Percentiles rank a stretch among this genome's conserved stretches.
Evolutionary conservation across 1,140 invertebrate species (phyloP).

Genomic region (Cotesia typhae): DNA sequence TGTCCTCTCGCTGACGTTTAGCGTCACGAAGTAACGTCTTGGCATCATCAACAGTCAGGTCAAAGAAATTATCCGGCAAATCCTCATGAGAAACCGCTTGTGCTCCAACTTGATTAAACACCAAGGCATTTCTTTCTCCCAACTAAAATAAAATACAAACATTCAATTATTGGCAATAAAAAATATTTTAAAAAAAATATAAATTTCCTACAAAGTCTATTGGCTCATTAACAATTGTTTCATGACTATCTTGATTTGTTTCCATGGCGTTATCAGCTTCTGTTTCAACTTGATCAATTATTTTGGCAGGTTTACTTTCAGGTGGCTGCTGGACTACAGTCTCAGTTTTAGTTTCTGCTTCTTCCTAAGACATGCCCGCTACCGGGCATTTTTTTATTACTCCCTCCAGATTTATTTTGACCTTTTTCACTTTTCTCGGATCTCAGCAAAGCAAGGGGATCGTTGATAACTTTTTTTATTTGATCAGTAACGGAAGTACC

Average conservation of each 20-base stretch:
- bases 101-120: constrained; percentile 72
- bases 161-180: constrained; percentile 16
- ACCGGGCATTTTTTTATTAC: constrained; percentile 8
- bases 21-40: constrained; percentile 76
- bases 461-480: constrained; percentile 37
- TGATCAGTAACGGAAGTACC: constrained; percentile 26
- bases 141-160: constrained; percentile 64
- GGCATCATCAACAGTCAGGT: constrained; percentile 81
- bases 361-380: constrained; percentile 20
- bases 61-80: constrained; percentile 84
- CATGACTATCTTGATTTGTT: constrained; percentile 46
- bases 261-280: constrained; percentile 26
- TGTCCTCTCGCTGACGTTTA: constrained; percentile 69
- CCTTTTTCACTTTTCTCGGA: constrained; percentile 26
- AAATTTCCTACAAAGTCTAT: constrained; percentile 23
- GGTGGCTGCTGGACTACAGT: neutral
- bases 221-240: no score
- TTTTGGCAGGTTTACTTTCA: neutral
- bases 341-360: constrained; percentile 11
- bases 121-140: constrained; percentile 74
- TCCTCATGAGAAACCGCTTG: constrained; percentile 69
- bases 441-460: constrained; percentile 37
- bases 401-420: constrained; percentile 19
- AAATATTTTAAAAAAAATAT: constrained; percentile 29
- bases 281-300: constrained; percentile 42